Percentiles rank a stretch among this genome's conserved stretches.
phyloP scores from a whole-genome alignment of 2,113 vertebrate genomes.

The Grammomys surdaster region DNA sequence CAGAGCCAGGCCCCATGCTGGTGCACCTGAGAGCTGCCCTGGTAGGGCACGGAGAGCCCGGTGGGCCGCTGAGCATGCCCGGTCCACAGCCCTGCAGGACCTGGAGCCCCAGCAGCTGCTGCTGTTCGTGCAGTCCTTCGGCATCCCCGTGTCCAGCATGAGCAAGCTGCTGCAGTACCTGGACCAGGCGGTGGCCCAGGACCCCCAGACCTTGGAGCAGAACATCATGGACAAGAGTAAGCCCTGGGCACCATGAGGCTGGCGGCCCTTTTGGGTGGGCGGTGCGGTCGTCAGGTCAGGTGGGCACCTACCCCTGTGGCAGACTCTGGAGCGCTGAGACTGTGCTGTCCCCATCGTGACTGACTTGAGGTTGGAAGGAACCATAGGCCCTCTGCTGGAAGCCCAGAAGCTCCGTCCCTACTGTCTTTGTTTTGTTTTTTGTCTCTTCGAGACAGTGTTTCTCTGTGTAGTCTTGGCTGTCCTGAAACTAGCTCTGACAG shows the following conservation, averaged over 20 bases:
- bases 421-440: not conserved
- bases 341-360: too few species aligned
- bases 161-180: conserved; percentile 97
- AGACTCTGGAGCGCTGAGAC: not conserved
- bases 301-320: not conserved
- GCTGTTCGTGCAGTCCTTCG: conserved; percentile 98
- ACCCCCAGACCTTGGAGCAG: conserved; percentile 95
- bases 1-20: not conserved
- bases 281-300: too few species aligned
- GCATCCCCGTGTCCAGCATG: conserved; percentile 99
- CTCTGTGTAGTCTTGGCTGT: not conserved
- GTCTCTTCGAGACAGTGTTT: not conserved
- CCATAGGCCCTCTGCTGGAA: not conserved
- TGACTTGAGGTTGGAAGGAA: not conserved
- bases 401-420: not conserved
- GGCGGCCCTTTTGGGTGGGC: not conserved
- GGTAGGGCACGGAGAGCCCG: too few species aligned
- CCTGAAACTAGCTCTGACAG: not conserved
- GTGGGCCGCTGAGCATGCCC: accelerated
- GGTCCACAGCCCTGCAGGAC: conserved; percentile 93
- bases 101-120: conserved; percentile 97
- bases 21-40: too few species aligned
- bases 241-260: not conserved
- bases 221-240: conserved; percentile 99
- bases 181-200: conserved; percentile 97